Evolutionary conservation across 2,797 vertebrate species (phyloP).

Genomic region (Selene dorsalis): DNA sequence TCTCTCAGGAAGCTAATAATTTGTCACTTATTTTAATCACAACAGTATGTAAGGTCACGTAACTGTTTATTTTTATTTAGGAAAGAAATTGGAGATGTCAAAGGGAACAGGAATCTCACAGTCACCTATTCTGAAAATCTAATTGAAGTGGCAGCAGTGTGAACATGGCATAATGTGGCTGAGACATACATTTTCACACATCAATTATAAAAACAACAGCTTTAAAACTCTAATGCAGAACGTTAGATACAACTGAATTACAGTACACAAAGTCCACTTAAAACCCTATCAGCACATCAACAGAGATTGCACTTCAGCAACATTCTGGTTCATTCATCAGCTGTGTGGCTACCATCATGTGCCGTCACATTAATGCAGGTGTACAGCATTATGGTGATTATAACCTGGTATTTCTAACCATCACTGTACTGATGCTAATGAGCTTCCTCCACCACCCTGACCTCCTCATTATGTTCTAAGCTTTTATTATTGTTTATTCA

Average conservation of each 20-base stretch:
- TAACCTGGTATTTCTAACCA: neutral
- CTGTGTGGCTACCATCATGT: neutral
- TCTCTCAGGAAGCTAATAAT: too few species aligned
- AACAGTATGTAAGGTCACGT: neutral
- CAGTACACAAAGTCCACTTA: neutral
- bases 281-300: neutral
- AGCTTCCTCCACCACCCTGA: neutral
- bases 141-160: neutral
- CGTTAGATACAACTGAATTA: neutral
- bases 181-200: neutral
- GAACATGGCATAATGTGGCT: neutral
- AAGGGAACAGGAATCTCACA: neutral
- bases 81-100: neutral
- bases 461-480: neutral
- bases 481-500: neutral
- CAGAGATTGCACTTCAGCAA: neutral
- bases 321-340: constrained; percentile 1
- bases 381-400: neutral
- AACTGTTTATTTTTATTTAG: neutral
- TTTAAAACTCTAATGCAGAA: neutral
- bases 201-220: neutral
- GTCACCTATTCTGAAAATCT: neutral
- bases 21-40: neutral
- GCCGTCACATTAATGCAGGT: neutral
- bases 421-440: neutral